Percentiles rank a stretch among this genome's conserved stretches.
Conservation (phyloP, 37 sponge, comb jelly and placozoan species). For the Axinella damicornis region DNA sequence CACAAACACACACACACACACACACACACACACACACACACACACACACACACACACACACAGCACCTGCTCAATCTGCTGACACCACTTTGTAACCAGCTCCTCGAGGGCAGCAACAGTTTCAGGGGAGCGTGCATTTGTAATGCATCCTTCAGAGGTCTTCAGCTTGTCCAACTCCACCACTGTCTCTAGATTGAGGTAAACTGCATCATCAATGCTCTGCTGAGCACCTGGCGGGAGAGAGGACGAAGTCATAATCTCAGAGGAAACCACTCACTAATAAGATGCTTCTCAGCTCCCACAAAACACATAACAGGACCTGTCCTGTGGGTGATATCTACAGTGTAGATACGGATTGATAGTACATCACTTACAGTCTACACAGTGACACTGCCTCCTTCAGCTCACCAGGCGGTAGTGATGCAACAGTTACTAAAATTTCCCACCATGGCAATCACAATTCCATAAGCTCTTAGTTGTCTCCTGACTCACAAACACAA, state of each 20-base stretch:
- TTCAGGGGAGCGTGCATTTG: conserved; percentile 66
- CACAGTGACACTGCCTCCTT: no score
- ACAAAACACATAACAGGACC: neutral
- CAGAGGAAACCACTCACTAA: no score
- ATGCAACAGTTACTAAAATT: no score
- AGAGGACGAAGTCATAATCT: no score
- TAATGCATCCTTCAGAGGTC: conserved; percentile 65
- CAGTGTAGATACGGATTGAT: no score
- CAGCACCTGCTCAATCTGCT: conserved; percentile 88
- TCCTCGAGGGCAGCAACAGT: conserved; percentile 77
- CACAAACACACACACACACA: conserved; percentile 1
- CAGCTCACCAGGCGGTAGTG: no score
- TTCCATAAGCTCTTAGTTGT: neutral
- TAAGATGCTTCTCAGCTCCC: no score
- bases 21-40: no score
- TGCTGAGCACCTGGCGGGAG: conserved; percentile 65
- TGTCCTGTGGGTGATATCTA: no score
- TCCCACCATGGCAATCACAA: no score
- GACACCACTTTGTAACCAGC: conserved; percentile 83
- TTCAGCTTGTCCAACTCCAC: conserved; percentile 57
- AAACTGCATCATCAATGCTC: conserved; percentile 77
- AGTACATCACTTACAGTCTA: no score
- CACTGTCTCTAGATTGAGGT: conserved; percentile 50
- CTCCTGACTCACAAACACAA: neutral
- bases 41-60: neutral